phyloP scores from a whole-genome alignment of 2,113 vertebrate genomes.

The Mellivora capensis region DNA sequence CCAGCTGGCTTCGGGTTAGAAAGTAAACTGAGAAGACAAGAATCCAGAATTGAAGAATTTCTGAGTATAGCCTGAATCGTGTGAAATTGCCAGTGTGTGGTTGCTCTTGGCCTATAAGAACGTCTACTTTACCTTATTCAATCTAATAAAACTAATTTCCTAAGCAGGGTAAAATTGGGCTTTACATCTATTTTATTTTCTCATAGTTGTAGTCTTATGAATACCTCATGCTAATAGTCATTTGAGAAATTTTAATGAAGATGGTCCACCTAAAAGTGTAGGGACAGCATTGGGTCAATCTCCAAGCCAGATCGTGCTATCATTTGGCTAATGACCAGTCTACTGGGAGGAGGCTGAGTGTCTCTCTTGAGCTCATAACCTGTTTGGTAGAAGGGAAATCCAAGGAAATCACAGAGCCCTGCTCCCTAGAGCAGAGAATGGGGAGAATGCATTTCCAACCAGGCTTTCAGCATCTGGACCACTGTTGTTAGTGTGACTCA shows the following conservation, averaged over 20 bases:
- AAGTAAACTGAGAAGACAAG: neutral
- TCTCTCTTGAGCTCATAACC: neutral
- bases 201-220: neutral
- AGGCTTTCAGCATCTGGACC: neutral
- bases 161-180: neutral
- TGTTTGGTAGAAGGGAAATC: neutral
- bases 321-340: neutral
- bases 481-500: neutral
- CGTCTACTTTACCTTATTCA: neutral
- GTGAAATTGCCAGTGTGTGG: neutral
- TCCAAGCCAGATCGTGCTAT: neutral
- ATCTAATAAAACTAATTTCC: neutral
- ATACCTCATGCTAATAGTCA: neutral
- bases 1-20: neutral
- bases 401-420: neutral
- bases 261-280: neutral
- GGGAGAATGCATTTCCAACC: neutral
- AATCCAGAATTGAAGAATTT: neutral
- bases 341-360: neutral
- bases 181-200: neutral
- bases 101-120: neutral
- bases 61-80: neutral
- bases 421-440: neutral
- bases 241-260: neutral
- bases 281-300: neutral